Base-by-base conservation (phyloP, 2,888 invertebrate genomes). In the Seladonia tumulorum region DNA sequence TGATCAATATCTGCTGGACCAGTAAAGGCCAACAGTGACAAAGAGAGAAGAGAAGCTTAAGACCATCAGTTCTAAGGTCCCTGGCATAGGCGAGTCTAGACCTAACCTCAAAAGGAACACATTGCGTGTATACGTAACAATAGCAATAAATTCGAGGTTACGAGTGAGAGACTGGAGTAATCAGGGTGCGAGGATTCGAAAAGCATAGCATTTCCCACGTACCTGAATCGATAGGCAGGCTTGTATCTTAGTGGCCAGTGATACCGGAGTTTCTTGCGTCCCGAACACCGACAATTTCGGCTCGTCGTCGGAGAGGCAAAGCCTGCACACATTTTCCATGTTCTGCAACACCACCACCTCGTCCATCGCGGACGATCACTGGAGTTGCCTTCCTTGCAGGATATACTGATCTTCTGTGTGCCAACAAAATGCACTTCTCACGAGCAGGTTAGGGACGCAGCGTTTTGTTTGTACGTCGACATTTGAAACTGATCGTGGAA, bases 141-240 rank as follows among this genome's bases (percentile, higher is more conserved):
- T n/a, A 29, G 57, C 53, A 1, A 57, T 3, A 8, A 14, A 39
- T 76, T n/a, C n/a, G 12, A n/a, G 14, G 39, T 5, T 14, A 60
- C 18, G 14, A 42, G 14, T 8, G 14, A 4, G 22, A 7, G 16
- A 39, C 53, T 49, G 10, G 10, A 25, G 22, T 16, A 57, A 57
- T 70, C 25, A 16, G 29, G 2, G 14, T 25, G 5, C 10, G 1
- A n/a, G 14, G 39, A 10, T 10, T 68, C 5, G 10, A n/a, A 10
- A n/a, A 18, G 25, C 8, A 35, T 14, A 29, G 60, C 14, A 45
- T n/a, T 22, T 39, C 0, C 25, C 3, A 80, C 91, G 70, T 95
- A 97, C 97, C 96, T 97, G 96, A 88, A 97, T 96, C 83, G 96
- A 96, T 90, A 97, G 95, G 93, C 96, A 97, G 93, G 96, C 96